A percentile compares a stretch with the other conserved stretches of the same genome.
These are phyloP conservation scores for Dendrophyllia cribrosa DNA, from an alignment of 64 coral and sea anemone genomes.

Conservation along the genomic window DNA sequence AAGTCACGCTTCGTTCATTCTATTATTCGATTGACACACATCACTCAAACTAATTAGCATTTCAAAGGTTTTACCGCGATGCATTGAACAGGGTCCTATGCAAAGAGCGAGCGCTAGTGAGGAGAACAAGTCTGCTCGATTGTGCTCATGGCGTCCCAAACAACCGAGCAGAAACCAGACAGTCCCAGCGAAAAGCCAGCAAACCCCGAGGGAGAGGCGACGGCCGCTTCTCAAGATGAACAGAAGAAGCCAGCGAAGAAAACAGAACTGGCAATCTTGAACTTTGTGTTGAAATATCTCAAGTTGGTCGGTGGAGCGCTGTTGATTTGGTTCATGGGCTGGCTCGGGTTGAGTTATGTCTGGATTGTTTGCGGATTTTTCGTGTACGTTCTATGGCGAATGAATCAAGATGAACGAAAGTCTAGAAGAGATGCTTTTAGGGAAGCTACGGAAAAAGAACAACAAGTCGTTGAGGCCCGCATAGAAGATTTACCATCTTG, in stretches of 20 bases:
- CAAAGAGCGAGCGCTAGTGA: not conserved
- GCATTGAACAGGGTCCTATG: not conserved
- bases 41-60: constrained; percentile 31
- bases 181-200: not conserved
- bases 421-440: constrained; percentile 77
- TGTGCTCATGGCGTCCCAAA: not conserved
- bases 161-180: not conserved
- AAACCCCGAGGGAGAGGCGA: not conserved
- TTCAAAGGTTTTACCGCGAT: not conserved
- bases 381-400: constrained; percentile 79
- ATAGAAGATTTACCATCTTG: constrained; percentile 92
- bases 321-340: constrained; percentile 95
- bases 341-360: constrained; percentile 93
- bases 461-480: constrained; percentile 74
- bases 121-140: too few relatives aligned
- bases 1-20: not conserved
- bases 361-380: constrained; percentile 85
- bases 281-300: constrained; percentile 93
- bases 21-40: constrained; percentile 25
- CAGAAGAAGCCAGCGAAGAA: constrained; percentile 57
- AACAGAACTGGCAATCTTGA: constrained; percentile 77
- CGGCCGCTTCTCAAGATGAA: constrained; percentile 2
- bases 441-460: constrained; percentile 72
- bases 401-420: constrained; percentile 85
- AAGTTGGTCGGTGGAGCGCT: constrained; percentile 86